Evolutionary conservation across 1,140 invertebrate genomes (phyloP), one percentile per base, ranked within the genome.

Genomic region (Drosophila aff.): DNA sequence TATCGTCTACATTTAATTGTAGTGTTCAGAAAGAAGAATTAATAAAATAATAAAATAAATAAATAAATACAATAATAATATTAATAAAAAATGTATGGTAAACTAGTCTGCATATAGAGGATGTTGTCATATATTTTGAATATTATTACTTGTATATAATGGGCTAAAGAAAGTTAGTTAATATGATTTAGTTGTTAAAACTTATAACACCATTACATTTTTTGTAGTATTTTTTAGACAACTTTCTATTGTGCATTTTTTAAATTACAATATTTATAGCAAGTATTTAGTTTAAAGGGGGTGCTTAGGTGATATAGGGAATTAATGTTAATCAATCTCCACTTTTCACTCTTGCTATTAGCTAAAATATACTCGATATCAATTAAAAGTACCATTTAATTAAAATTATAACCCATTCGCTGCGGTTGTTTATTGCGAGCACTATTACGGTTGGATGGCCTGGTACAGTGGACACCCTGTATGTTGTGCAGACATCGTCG

Each of bases 401-500:
- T 23, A 0, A 55, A 38, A 55, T 55, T 55, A 38, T 40, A 23
- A 55, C 53, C 33, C 36, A 23, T 55, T 38, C 2, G 16, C 38
- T 40, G 15, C 8, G 2, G 4, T 26, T 38, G 3, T 40, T 55
- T 55, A 55, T 55, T 16, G 33, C 36, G 3, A 23, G 31, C 18
- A 23, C 2, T 38, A 21, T 16, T 36, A 23, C 55, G 15, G 40
- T 61, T 43, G 28, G 31, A 43, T 61, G 55, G 18, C 18, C 13
- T 36, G 28, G 59, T 52, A 69, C 44, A 66, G 47, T 36, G 63
- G 64, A 44, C 67, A 71, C 67, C 67, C 67, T 71, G 67, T 71
- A 68, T 55, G 60, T 52, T 71, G 67, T 71, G 67, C 67, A 71
- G 67, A 71, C 67, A 40, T n/a, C 8, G 53, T 57, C 21, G 67